Evolutionary conservation across 2,797 vertebrate genomes (phyloP).

Genomic region (Eupleurogrammus muticus): DNA sequence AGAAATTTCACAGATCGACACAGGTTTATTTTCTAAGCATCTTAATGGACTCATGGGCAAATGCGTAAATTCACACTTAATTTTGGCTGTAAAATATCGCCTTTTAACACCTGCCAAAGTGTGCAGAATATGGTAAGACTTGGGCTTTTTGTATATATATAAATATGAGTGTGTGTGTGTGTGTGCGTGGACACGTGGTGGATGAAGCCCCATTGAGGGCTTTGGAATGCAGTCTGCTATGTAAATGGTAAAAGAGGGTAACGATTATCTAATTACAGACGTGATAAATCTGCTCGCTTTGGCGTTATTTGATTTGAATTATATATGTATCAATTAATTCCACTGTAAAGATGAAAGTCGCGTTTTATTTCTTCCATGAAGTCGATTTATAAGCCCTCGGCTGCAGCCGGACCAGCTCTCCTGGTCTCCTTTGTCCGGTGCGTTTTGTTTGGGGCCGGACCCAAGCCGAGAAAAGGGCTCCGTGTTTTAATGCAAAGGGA

Average conservation of each 20-base stretch:
- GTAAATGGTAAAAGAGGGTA: conserved; percentile 56
- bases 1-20: conserved; percentile 15
- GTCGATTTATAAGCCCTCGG: conserved; percentile 25
- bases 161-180: conserved; percentile 15
- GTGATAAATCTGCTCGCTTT: conserved; percentile 56
- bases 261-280: conserved; percentile 72
- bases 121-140: conserved; percentile 24
- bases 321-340: conserved; percentile 57
- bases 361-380: background rate
- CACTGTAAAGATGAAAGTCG: conserved; percentile 29
- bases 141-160: conserved; percentile 1
- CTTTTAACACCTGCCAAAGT: conserved; percentile 19
- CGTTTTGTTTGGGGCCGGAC: conserved; percentile 48
- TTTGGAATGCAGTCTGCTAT: conserved; percentile 64
- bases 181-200: conserved; percentile 42
- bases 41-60: conserved; percentile 9
- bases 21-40: conserved; percentile 22
- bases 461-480: conserved; percentile 20
- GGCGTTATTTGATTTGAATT: conserved; percentile 63
- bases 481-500: conserved; percentile 52
- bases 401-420: conserved; percentile 20
- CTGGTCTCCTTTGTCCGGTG: conserved; percentile 33
- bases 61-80: conserved; percentile 26
- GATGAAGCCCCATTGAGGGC: conserved; percentile 48
- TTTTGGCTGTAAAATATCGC: conserved; percentile 19